Evolutionary conservation across 2,888 invertebrate species (phyloP), one percentile per base, ranked within the genome.

Genomic region (Disparrhopalites patrizii): DNA sequence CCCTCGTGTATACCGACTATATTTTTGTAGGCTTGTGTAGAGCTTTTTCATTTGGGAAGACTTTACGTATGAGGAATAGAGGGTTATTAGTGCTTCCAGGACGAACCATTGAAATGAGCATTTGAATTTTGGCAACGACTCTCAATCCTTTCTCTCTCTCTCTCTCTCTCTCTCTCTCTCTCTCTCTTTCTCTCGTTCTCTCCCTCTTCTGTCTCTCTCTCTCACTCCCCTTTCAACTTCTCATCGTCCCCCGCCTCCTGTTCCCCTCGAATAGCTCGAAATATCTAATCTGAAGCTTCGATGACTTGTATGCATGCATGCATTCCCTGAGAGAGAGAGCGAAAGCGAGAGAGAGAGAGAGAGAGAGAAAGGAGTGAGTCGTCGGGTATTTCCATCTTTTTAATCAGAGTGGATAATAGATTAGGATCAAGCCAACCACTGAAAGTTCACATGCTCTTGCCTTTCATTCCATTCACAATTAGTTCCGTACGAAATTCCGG

Each of bases 351-450:
- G n/a, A n/a, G n/a, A n/a, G n/a, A n/a, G n/a, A n/a, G n/a, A n/a
- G n/a, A n/a, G n/a, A n/a, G n/a, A n/a, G n/a, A n/a, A n/a, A n/a
- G n/a, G n/a, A n/a, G n/a, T n/a, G n/a, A n/a, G n/a, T 38, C 51
- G 61, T 33, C 61, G 61, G 61, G 61, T 61, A 50, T 61, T 61
- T 61, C 52, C 61, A 61, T 61, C 51, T 50, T 51, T 50, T 58
- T 27, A 43, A 60, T 60, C 30, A 60, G 60, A 31, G 8, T 43
- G 30, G 60, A 60, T 60, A 60, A 60, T 60, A 61, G 36, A 52
- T 58, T 58, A 40, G 23, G 25, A 58, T 58, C 43, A 58, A 30
- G 47, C 27, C 8, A 57, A 40, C 36, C 40, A 38, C 58, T 58
- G 58, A 58, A 58, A 58, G 58, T 58, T 58, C 58, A 58, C 58